These are phyloP conservation scores for Hylaeus volcanicus DNA, from an alignment of 1,140 invertebrate species.

Conservation along the genomic window DNA sequence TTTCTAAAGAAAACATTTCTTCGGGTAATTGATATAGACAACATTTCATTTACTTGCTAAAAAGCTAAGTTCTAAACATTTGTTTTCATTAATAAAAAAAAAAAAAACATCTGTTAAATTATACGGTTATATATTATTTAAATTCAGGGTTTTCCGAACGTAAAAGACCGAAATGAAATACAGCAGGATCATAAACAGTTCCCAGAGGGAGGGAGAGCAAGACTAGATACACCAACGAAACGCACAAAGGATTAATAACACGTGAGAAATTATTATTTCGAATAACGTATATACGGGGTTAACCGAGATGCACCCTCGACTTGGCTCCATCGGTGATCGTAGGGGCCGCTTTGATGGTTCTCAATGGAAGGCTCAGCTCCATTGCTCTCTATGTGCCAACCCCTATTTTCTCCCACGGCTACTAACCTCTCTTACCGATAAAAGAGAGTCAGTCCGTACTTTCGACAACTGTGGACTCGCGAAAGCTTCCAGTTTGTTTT, in stretches of 20 bases:
- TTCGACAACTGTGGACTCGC: neutral
- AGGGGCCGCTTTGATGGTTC: slow-evolving; percentile 30
- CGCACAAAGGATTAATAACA: slow-evolving; percentile 27
- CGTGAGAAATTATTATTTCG: slow-evolving; percentile 31
- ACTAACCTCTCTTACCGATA: neutral
- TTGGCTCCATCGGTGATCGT: slow-evolving; percentile 20
- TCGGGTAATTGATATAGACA: too few species aligned
- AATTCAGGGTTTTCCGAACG: too few species aligned
- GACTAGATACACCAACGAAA: neutral
- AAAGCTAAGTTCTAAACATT: too few species aligned
- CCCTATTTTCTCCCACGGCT: slow-evolving; percentile 18
- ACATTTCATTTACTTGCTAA: too few species aligned
- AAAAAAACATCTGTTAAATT: too few species aligned
- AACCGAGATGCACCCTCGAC: slow-evolving; percentile 25
- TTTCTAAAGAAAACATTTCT: too few species aligned
- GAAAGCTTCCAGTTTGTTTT: neutral
- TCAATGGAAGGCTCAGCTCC: slow-evolving; percentile 22
- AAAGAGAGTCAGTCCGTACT: neutral
- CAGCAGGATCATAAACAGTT: too few species aligned
- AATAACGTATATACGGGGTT: slow-evolving; percentile 21
- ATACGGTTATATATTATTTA: too few species aligned
- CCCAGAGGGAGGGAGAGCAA: neutral
- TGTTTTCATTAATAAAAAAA: too few species aligned
- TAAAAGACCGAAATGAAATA: too few species aligned
- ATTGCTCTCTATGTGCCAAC: slow-evolving; percentile 18